phyloP scores from a whole-genome alignment of 2,797 vertebrate species.

The Urocyon cinereoargenteus region DNA sequence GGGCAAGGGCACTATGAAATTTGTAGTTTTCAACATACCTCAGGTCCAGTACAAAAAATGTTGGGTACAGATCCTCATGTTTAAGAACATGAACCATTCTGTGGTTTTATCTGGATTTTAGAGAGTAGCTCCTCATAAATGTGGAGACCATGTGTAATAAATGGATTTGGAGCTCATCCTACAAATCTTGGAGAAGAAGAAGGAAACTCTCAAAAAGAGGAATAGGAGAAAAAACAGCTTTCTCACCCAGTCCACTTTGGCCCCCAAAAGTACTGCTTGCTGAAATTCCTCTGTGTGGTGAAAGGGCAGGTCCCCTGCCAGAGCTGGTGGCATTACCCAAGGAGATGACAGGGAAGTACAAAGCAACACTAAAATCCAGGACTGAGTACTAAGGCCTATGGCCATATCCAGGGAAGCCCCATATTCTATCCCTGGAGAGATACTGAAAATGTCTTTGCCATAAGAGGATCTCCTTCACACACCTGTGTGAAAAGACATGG shows the following conservation, averaged over 20 bases:
- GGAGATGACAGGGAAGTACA: slow-evolving; percentile 96
- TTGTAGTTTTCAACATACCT: background rate
- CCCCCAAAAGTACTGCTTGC: slow-evolving; percentile 94
- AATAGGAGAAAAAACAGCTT: slow-evolving; percentile 89
- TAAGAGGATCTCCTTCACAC: background rate
- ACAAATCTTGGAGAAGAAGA: slow-evolving; percentile 94
- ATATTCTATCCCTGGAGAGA: background rate
- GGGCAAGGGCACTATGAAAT: slow-evolving; percentile 94
- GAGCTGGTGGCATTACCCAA: slow-evolving; percentile 92
- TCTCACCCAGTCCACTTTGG: slow-evolving; percentile 96
- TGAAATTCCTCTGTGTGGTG: slow-evolving; percentile 97
- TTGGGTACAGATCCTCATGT: background rate
- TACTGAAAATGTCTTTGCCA: background rate
- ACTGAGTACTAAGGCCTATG: slow-evolving; percentile 86
- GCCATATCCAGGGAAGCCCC: background rate
- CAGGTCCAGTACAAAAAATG: background rate
- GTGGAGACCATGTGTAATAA: slow-evolving; percentile 94
- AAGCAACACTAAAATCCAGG: slow-evolving; percentile 86
- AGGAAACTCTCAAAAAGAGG: slow-evolving; percentile 91
- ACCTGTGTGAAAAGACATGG: background rate
- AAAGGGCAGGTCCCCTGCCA: slow-evolving; percentile 97
- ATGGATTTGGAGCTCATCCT: slow-evolving; percentile 92
- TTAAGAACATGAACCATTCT: background rate
- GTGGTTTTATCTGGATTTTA: slow-evolving; percentile 86
- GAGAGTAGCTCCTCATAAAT: slow-evolving; percentile 96